These are phyloP conservation scores for Slavum lentiscoides DNA, from an alignment of 2,888 invertebrate genomes.

Conservation along the genomic window DNA sequence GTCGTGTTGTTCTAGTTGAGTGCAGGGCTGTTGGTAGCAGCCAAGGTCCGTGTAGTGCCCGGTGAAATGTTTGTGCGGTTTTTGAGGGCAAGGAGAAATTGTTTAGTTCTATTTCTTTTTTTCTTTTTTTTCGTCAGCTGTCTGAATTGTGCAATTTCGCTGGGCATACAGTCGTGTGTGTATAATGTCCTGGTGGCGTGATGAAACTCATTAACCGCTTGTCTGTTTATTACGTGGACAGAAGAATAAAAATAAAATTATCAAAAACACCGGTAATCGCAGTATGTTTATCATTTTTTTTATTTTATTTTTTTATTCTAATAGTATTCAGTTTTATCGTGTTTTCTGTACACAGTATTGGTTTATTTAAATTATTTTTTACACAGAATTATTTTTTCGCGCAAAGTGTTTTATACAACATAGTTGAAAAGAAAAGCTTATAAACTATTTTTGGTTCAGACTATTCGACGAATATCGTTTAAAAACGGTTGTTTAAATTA, in stretches of 20 bases:
- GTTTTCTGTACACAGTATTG: not conserved
- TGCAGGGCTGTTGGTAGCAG: conserved; percentile 42
- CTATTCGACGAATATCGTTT: not conserved
- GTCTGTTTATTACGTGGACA: not conserved
- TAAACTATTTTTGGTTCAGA: not conserved
- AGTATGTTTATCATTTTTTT: not conserved
- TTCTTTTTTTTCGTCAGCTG: conserved; percentile 27
- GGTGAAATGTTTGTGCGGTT: conserved; percentile 49
- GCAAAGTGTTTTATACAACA: not conserved
- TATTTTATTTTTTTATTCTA: not conserved
- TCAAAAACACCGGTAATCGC: not conserved
- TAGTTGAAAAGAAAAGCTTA: not conserved
- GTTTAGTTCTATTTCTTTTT: conserved; percentile 36
- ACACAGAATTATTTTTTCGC: too few species aligned
- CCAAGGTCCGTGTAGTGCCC: conserved; percentile 39
- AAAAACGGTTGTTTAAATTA: not conserved
- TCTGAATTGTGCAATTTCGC: conserved; percentile 29
- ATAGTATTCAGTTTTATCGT: not conserved
- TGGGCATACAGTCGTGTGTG: not conserved
- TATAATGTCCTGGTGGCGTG: conserved; percentile 21
- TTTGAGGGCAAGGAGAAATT: conserved; percentile 53
- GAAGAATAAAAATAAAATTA: conserved; percentile 14
- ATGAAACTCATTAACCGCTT: conserved; percentile 34
- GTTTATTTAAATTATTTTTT: not conserved
- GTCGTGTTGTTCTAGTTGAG: conserved; percentile 49